Percentiles rank a stretch among this genome's conserved stretches.
Evolutionary conservation across 2,113 vertebrate genomes (phyloP).

Genomic region (Gorsachius goisagi): DNA sequence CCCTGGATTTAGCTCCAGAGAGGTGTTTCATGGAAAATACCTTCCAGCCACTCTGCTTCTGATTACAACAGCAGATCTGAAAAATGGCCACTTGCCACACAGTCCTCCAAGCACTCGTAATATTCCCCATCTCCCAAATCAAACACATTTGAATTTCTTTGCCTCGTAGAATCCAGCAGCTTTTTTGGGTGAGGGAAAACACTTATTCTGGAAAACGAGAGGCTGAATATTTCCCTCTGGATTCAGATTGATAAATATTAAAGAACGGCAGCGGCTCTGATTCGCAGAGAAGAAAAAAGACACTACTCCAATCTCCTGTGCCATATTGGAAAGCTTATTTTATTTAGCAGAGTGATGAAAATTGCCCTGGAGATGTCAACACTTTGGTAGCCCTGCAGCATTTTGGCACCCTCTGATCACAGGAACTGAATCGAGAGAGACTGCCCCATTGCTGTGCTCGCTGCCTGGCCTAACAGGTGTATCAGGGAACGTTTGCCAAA

Average conservation of each 20-base stretch:
- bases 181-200: neutral
- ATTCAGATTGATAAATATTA: slow-evolving; percentile 57
- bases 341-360: slow-evolving; percentile 56
- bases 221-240: slow-evolving; percentile 57
- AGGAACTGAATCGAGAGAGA: neutral
- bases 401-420: slow-evolving; percentile 41
- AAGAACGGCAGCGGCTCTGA: slow-evolving; percentile 50
- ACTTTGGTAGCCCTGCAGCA: slow-evolving; percentile 53
- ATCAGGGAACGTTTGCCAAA: neutral
- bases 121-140: neutral
- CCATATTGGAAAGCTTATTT: slow-evolving; percentile 61
- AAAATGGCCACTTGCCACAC: slow-evolving; percentile 30
- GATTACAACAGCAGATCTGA: slow-evolving; percentile 31
- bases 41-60: slow-evolving; percentile 46
- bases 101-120: slow-evolving; percentile 12
- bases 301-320: slow-evolving; percentile 44
- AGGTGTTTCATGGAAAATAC: slow-evolving; percentile 34
- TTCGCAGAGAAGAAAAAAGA: slow-evolving; percentile 41
- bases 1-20: slow-evolving; percentile 23
- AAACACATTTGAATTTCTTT: slow-evolving; percentile 23
- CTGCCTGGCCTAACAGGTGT: slow-evolving; percentile 52
- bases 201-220: neutral
- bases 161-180: slow-evolving; percentile 28
- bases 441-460: neutral
- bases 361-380: slow-evolving; percentile 46